Evolutionary conservation across 2,797 vertebrate genomes (phyloP).

Genomic region (Macropodus opercularis): DNA sequence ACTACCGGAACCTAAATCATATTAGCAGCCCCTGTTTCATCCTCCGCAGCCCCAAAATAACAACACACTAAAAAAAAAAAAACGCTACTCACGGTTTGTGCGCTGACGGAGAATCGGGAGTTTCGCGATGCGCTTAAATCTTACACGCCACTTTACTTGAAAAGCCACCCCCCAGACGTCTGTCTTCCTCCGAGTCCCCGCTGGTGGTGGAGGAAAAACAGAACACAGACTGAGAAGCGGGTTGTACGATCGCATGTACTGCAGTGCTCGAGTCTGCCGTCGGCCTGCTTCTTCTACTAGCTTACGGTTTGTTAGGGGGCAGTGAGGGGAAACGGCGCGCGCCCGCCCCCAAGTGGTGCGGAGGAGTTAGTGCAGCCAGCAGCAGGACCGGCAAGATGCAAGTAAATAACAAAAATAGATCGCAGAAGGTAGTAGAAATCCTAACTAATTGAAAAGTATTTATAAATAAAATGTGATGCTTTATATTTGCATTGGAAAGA

Average conservation of each 20-base stretch:
- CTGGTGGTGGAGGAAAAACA: constrained; percentile 37
- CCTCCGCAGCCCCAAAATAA: constrained; percentile 61
- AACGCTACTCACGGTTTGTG: constrained; percentile 68
- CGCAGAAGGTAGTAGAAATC: no score
- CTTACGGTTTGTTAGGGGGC: rapidly evolving
- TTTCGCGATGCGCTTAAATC: constrained; percentile 17
- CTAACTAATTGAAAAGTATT: no score
- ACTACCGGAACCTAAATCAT: constrained; percentile 66
- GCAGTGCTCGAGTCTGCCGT: constrained; percentile 62
- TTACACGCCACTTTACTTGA: constrained; percentile 45
- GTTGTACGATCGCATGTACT: constrained; percentile 63
- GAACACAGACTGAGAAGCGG: constrained; percentile 29
- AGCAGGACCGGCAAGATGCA: no score
- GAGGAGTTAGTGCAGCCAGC: constrained; percentile 35
- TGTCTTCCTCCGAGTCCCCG: constrained; percentile 57
- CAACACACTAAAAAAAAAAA: neutral
- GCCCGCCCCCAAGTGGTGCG: constrained; percentile 47
- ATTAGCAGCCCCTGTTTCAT: constrained; percentile 56
- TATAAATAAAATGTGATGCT: no score
- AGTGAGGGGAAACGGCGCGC: neutral
- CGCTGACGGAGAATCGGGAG: neutral
- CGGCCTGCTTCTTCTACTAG: constrained; percentile 51
- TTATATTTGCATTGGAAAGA: no score
- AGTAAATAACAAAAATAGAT: no score
- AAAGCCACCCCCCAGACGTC: constrained; percentile 31